Evolutionary conservation across 2,888 invertebrate genomes (phyloP), one percentile per base, ranked within the genome.

Genomic region (Mythimna loreyi): DNA sequence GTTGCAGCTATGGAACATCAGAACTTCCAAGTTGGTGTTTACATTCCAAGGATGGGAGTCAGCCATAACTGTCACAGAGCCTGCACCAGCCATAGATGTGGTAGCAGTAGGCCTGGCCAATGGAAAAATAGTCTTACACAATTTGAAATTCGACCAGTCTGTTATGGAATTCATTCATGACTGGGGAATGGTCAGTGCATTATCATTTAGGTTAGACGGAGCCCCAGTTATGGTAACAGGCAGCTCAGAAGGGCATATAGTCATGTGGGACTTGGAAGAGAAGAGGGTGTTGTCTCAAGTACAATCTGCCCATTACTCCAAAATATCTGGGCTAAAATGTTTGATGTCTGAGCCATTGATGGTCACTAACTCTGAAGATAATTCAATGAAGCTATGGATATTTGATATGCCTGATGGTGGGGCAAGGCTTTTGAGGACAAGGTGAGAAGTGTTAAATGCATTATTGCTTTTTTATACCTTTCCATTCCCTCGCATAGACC

Each of bases 351-450:
- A 99, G 90, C 99, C 99, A 0, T 92, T 99, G 0, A 96, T 99
- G 92, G 96, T 99, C 2, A 98, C 99, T 0, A 98, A 98, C 16
- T 99, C 99, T 0, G 97, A 98, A n/a, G 99, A 99, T 87, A 99
- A 99, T 91, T 98, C 99, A 8, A 94, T 99, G 78, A 99, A 99
- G 92, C 94, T 99, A 76, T 98, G 98, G 97, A 97, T 98, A 80
- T 98, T 99, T 96, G 99, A 99, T 91, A 96, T 98, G 96, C 97
- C 98, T 11, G 99, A 99, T 96, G 99, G 99, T 45, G 98, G 98
- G 21, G 98, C 98, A 0, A 96, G 99, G 78, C 95, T 99, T 61
- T 93, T 99, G 61, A 96, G 97, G 80, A 96, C 97, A 72, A 96
- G 99, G 90, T 97, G 92, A 86, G 65, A 1, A 43, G 11, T 40